Percentiles rank a stretch among this genome's conserved stretches.
These are phyloP conservation scores for Phymorhynchus buccinoides DNA, from an alignment of 1,140 invertebrate species.

Conservation along the genomic window DNA sequence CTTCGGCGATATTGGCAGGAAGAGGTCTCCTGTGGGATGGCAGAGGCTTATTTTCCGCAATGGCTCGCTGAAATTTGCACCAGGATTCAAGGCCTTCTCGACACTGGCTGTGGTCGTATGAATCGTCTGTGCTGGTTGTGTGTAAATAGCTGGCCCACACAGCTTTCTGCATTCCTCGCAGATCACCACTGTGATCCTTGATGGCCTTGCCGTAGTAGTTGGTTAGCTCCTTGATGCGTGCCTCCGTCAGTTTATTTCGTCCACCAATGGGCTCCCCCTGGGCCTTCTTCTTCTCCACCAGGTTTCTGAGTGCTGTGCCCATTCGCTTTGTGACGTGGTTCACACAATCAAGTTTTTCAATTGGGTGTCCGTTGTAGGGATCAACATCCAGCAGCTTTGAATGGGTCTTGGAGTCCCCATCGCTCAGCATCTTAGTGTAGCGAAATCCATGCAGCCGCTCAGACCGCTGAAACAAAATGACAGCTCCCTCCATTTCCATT, in stretches of 20 bases:
- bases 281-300: constrained; percentile 15
- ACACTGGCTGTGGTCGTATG: background rate
- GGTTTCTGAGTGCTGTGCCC: constrained; percentile 22
- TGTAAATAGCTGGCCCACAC: constrained; percentile 21
- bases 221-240: background rate
- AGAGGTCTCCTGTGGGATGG: background rate
- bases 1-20: background rate
- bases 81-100: background rate
- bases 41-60: background rate
- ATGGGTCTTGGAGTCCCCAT: constrained; percentile 32
- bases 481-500: constrained; percentile 31
- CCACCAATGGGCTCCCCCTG: background rate
- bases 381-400: background rate
- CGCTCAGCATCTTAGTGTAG: constrained; percentile 25
- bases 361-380: constrained; percentile 20
- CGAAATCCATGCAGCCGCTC: background rate
- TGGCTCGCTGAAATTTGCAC: constrained; percentile 13
- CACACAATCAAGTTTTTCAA: constrained; percentile 27
- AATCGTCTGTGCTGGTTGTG: background rate
- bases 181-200: background rate
- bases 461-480: constrained; percentile 11
- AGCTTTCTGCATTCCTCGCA: background rate
- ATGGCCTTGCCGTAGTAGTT: background rate
- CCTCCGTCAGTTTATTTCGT: constrained; percentile 14
- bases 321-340: constrained; percentile 34